Percentiles rank a stretch among this genome's conserved stretches.
phyloP scores from a whole-genome alignment of 2,888 invertebrate species.

The Tetragonula carbonaria region DNA sequence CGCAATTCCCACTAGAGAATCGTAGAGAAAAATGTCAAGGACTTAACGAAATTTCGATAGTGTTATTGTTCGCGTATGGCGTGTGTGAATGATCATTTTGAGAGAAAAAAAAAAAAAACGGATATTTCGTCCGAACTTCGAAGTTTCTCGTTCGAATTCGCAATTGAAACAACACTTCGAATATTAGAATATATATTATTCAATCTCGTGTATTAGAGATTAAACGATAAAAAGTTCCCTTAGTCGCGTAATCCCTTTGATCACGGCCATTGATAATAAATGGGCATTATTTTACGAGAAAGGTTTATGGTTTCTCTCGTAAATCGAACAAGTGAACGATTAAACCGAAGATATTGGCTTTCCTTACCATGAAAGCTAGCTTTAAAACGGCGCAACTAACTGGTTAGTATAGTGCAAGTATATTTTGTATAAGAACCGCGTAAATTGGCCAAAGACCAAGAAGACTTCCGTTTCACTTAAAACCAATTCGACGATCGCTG shows the following conservation, averaged over 20 bases:
- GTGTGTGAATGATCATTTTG: too few relatives aligned
- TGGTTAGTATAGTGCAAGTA: constrained; percentile 1
- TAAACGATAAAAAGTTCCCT: neutral
- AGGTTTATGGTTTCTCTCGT: constrained; percentile 21
- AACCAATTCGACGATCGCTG: neutral
- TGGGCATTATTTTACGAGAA: constrained; percentile 8
- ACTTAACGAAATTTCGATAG: too few relatives aligned
- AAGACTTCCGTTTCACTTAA: constrained; percentile 24
- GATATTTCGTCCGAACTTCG: too few relatives aligned
- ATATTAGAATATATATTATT: too few relatives aligned
- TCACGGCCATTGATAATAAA: constrained; percentile 33
- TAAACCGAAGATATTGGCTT: constrained; percentile 17
- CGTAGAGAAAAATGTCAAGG: too few relatives aligned
- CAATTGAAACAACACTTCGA: too few relatives aligned
- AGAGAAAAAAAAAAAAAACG: too few relatives aligned
- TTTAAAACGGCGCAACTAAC: constrained; percentile 15
- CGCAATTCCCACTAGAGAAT: too few relatives aligned
- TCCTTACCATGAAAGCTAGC: constrained; percentile 32
- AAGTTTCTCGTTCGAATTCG: too few relatives aligned
- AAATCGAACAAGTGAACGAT: constrained; percentile 25
- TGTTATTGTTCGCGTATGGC: too few relatives aligned
- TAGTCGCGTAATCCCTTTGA: constrained; percentile 32
- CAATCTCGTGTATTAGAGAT: too few relatives aligned
- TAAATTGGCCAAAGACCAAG: constrained; percentile 29
- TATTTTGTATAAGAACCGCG: constrained; percentile 20